These are phyloP conservation scores for Sinocyclocheilus rhinocerous DNA, from an alignment of 2,113 vertebrate species.

Conservation along the genomic window DNA sequence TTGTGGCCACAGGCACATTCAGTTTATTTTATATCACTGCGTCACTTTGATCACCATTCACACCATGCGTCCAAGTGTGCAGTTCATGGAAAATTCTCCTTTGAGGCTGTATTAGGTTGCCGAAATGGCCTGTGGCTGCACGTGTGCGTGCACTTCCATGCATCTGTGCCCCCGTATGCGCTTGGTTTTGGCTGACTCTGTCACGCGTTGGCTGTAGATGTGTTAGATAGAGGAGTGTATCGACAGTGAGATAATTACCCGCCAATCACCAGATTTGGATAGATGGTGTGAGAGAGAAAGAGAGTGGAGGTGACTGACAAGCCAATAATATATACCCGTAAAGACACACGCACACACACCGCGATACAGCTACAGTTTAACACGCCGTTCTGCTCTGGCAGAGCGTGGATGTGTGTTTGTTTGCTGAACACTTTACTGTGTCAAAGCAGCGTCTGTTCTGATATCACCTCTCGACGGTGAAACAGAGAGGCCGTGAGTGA, in stretches of 20 bases:
- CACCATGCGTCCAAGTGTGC: not conserved
- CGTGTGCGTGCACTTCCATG: not conserved
- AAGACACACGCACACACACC: not conserved
- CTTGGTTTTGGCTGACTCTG: conserved; percentile 25
- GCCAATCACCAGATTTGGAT: conserved; percentile 46
- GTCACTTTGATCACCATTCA: not conserved
- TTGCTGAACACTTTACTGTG: conserved; percentile 20
- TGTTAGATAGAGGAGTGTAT: conserved; percentile 19
- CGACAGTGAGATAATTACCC: conserved; percentile 55
- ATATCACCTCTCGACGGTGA: conserved; percentile 17
- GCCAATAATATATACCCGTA: conserved; percentile 15
- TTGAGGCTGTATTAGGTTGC: conserved; percentile 7
- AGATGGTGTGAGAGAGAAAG: conserved; percentile 11
- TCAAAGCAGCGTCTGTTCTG: conserved; percentile 23
- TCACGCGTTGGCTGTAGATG: conserved; percentile 48
- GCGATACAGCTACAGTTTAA: not conserved
- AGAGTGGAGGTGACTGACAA: conserved; percentile 27
- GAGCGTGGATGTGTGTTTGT: conserved; percentile 17
- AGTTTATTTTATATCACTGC: not conserved
- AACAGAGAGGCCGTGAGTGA: conserved; percentile 12
- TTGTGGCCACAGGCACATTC: conserved; percentile 18
- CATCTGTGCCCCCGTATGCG: not conserved
- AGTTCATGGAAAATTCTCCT: not conserved
- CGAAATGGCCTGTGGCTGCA: not conserved
- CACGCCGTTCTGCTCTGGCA: not conserved